Evolutionary conservation across 2,797 vertebrate species (phyloP), one percentile per base, ranked within the genome.

Genomic region (Pelobates cultripes): DNA sequence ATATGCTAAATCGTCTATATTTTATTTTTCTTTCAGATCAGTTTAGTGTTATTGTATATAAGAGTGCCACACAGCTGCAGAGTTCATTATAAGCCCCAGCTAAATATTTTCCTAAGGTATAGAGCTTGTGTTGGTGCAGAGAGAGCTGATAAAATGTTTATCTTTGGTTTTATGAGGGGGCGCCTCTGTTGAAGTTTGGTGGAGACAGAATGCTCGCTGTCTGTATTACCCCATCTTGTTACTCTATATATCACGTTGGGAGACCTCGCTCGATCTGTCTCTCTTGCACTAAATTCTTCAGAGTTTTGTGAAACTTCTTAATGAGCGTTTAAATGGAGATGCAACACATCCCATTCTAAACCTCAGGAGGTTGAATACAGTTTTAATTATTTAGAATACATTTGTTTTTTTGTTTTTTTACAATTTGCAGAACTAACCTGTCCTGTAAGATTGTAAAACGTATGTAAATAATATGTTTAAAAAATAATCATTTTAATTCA

Each of bases 151-250:
- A 93, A 94, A 94, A 90, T 94, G 94, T 94, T 93, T 94, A 94
- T 93, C 90, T 93, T 93, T 91, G 90, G 91, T 94, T 94, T 95
- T 94, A 95, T 91, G 92, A 94, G 93, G 28, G 28, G 94, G 94
- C 92, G 93, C 92, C 94, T 92, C 88, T 91, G 91, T 89, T 87
- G 90, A 90, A 91, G 90, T 84, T 89, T 85, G 84, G 87, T 92
- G 93, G 91, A 94, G 93, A 93, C 94, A 93, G 92, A 88, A 92
- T 90, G 90, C 89, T 89, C 89, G 85, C 89, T 91, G 91, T 51
- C 47, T 51, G 47, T 51, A 6, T 51, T 51, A 51, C 0, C 47
- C 86, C 86, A 88, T 87, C 86, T 84, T 83, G 86, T 88, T 85
- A 82, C 87, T 89, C 87, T 85, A 86, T 90, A 90, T 89, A 90